Base-by-base conservation (phyloP, 2,888 invertebrate species). In the Trachelus iudaicus region DNA sequence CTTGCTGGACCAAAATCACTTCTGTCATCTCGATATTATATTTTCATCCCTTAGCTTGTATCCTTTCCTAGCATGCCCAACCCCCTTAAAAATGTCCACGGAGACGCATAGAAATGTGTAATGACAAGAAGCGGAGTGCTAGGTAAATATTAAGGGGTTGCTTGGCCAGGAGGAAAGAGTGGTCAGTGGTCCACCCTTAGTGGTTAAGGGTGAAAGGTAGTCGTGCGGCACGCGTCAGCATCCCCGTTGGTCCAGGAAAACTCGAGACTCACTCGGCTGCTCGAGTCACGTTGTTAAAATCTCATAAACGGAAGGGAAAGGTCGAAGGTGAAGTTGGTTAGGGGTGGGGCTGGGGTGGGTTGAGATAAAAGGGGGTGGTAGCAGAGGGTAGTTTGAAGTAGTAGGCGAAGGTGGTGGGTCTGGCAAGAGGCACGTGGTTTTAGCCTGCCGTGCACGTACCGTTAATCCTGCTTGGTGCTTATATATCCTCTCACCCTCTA, bases 371-470 rank as follows among this genome's bases (percentile, higher is more conserved):
- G 34, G 71, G 30, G 31, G 1, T n/a, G 30, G 34, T 23, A 30
- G 31, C 6, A 71, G 34, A 71, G 71, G 71, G 71, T 31, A 33
- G 71, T 33, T 31, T 31, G 30, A 15, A 30, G 34, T 31, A 71
- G 31, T 31, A 30, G 71, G 11, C 15, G 23, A 56, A 56, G 56
- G 56, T 56, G 23, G 56, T 23, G 79, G 75, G 80, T 34, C 37
- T 69, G 34, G 33, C 35, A 33, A 79, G 78, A 81, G 76, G 77
- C 37, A 71, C 40, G 77, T 73, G 82, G 84, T 84, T 89, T 89
- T 87, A 87, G 87, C 87, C 86, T 90, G 88, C 89, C 83, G 84
- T 82, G 88, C 90, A 90, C 89, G 90, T 90, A 90, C 80, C 85
- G 88, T 87, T 90, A 90, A 90, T 90, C 89, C 89, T 83, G 82